A percentile compares a stretch with the other conserved stretches of the same genome.
phyloP scores from a whole-genome alignment of 2,797 vertebrate species.

The Hirundo rustica region DNA sequence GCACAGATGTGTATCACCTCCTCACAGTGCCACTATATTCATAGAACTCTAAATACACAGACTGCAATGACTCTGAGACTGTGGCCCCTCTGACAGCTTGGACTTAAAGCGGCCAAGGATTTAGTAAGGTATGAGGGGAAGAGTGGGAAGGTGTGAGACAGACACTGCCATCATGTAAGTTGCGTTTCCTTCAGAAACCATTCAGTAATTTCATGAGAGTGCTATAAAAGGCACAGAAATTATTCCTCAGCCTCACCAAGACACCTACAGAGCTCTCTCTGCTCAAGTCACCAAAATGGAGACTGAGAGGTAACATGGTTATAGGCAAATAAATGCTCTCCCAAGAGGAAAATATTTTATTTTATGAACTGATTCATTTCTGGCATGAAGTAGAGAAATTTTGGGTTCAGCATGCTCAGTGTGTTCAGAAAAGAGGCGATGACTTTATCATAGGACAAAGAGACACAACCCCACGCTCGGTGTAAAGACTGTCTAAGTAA shows the following conservation, averaged over 20 bases:
- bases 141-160: not conserved
- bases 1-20: not conserved
- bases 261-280: not conserved
- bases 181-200: not conserved
- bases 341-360: not conserved
- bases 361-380: not conserved
- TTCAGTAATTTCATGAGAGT: not conserved
- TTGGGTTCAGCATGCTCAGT: not conserved
- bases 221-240: not conserved
- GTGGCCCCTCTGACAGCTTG: not conserved
- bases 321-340: not conserved
- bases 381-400: not conserved
- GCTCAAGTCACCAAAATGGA: not conserved
- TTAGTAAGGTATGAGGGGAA: not conserved
- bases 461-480: accelerated
- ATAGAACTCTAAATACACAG: not conserved
- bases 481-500: not conserved
- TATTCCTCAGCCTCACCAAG: not conserved
- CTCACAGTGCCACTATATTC: not conserved
- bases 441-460: not conserved
- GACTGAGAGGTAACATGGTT: not conserved
- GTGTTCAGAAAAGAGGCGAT: not conserved
- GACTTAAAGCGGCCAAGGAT: not conserved
- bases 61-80: not conserved
- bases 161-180: not conserved